Evolutionary conservation across 1,140 invertebrate species (phyloP).

Genomic region (Apis laboriosa): DNA sequence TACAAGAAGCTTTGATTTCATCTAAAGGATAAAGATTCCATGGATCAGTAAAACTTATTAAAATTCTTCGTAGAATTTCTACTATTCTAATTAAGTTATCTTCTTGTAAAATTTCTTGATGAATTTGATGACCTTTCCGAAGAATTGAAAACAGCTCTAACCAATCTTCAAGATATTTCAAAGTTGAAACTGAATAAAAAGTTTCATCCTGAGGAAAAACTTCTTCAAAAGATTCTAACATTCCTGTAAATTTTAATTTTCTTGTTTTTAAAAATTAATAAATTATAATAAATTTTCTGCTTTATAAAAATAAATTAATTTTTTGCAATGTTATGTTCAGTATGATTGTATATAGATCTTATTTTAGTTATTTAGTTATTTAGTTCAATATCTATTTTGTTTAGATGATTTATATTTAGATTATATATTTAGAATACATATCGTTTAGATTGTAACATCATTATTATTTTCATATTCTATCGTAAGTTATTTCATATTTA

Average conservation of each 20-base stretch:
- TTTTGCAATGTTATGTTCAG: too few relatives aligned
- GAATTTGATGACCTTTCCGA: slow-evolving; percentile 20
- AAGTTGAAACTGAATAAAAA: slow-evolving; percentile 4
- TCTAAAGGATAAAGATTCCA: slow-evolving; percentile 35
- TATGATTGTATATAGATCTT: too few relatives aligned
- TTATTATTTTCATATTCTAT: too few relatives aligned
- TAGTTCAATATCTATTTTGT: too few relatives aligned
- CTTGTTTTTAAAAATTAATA: neutral
- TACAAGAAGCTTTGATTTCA: slow-evolving; percentile 27
- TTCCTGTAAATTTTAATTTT: slow-evolving; percentile 13
- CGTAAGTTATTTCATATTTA: too few relatives aligned
- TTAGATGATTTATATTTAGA: too few relatives aligned
- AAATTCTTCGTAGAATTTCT: slow-evolving; percentile 36
- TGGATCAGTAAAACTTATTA: slow-evolving; percentile 25
- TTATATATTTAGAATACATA: too few relatives aligned
- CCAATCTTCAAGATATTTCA: slow-evolving; percentile 44
- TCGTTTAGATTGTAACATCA: too few relatives aligned
- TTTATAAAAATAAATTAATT: neutral
- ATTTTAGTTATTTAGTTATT: too few relatives aligned
- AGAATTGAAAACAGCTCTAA: slow-evolving; percentile 29
- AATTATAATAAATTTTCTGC: neutral
- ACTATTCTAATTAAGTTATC: slow-evolving; percentile 27
- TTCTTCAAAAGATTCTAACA: slow-evolving; percentile 45
- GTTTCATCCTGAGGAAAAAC: slow-evolving; percentile 27
- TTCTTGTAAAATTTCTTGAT: slow-evolving; percentile 30